Conservation (phyloP, 2,113 vertebrate species). For the Sebastes fasciatus region DNA sequence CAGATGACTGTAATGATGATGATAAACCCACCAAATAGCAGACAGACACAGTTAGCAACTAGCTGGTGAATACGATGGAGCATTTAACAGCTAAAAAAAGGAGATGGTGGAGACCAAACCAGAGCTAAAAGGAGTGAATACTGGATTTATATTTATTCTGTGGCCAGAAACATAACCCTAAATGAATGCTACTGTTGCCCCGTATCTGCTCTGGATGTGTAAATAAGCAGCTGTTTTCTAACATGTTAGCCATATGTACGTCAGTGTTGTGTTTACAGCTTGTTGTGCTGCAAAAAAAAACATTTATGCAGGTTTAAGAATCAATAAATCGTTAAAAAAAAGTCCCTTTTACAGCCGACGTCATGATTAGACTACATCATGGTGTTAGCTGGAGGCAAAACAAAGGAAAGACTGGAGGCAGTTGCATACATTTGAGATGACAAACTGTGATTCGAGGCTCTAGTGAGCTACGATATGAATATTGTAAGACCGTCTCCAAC, state of each 20-base stretch:
- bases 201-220: not conserved
- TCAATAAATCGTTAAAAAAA: not conserved
- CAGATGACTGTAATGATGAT: not conserved
- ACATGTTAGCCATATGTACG: not conserved
- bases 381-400: too few relatives aligned
- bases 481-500: too few relatives aligned
- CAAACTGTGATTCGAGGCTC: too few relatives aligned
- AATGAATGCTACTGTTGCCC: not conserved
- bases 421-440: too few relatives aligned
- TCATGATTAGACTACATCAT: too few relatives aligned
- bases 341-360: too few relatives aligned
- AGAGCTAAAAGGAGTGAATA: not conserved
- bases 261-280: not conserved
- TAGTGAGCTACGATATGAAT: too few relatives aligned
- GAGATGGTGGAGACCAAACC: not conserved
- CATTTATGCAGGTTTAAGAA: not conserved
- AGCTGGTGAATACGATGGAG: not conserved
- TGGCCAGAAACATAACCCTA: not conserved
- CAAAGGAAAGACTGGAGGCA: too few relatives aligned
- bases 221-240: not conserved
- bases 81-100: not conserved
- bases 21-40: conserved; percentile 13
- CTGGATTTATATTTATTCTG: not conserved
- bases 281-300: not conserved
- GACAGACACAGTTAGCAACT: not conserved